phyloP scores from a whole-genome alignment of 2,888 invertebrate genomes.

The Campopleginae sp. region DNA sequence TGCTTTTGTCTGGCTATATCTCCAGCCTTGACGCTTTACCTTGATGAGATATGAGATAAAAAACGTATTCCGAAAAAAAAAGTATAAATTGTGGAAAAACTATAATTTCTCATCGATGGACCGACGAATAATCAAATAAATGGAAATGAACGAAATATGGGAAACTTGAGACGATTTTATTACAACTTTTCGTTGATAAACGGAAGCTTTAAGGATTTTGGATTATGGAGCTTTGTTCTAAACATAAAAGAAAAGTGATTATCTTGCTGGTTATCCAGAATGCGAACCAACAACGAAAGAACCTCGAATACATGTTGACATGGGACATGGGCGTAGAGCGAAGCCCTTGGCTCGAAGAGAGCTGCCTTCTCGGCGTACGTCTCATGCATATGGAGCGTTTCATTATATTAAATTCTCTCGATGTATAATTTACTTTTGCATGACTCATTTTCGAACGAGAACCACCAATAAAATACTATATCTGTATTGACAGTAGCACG shows the following conservation, averaged over 20 bases:
- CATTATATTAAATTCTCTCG: conserved; percentile 89
- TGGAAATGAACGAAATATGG: too few relatives aligned
- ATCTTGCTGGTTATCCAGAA: conserved; percentile 45
- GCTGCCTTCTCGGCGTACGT: conserved; percentile 77
- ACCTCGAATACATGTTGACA: conserved; percentile 19
- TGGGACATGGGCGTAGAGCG: conserved; percentile 8
- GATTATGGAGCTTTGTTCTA: conserved; percentile 19
- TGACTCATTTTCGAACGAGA: conserved; percentile 86
- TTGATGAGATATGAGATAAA: conserved; percentile 11
- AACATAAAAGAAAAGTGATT: conserved; percentile 36
- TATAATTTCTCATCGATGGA: too few relatives aligned
- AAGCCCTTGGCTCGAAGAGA: conserved; percentile 51
- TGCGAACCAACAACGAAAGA: conserved; percentile 53
- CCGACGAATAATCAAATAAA: not conserved
- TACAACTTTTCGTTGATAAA: too few relatives aligned
- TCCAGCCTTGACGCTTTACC: conserved; percentile 37
- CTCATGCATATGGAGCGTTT: conserved; percentile 89
- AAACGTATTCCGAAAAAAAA: too few relatives aligned
- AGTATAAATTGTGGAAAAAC: too few relatives aligned
- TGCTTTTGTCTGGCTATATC: conserved; percentile 70
- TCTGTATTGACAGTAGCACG: conserved; percentile 28
- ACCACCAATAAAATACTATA: conserved; percentile 55
- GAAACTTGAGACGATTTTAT: too few relatives aligned
- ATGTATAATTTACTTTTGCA: conserved; percentile 89
- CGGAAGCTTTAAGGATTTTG: not conserved